phyloP scores from a whole-genome alignment of 2,888 invertebrate genomes.

The Agapostemon virescens region DNA sequence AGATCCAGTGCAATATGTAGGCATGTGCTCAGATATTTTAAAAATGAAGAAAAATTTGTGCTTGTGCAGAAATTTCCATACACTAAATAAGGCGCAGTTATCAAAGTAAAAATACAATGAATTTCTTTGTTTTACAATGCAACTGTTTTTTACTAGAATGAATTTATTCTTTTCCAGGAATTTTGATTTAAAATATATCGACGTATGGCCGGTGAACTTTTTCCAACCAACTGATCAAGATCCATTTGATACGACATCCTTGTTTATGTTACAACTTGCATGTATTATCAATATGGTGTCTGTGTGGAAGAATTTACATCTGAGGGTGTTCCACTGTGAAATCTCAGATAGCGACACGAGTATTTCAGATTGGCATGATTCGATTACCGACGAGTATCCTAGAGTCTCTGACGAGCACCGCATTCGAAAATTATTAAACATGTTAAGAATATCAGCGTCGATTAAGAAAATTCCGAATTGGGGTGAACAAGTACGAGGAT shows the following conservation, averaged over 20 bases:
- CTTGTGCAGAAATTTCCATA: conserved; percentile 94
- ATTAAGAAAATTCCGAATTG: conserved; percentile 87
- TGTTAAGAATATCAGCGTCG: conserved; percentile 92
- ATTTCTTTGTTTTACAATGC: conserved; percentile 15
- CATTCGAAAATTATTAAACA: conserved; percentile 88
- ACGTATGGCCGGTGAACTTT: conserved; percentile 98
- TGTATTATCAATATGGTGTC: conserved; percentile 96
- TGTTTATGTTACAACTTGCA: conserved; percentile 98
- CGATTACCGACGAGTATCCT: conserved; percentile 79
- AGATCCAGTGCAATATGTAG: conserved; percentile 87
- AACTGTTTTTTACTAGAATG: neutral
- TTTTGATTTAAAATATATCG: conserved; percentile 89
- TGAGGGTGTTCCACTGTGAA: conserved; percentile 93
- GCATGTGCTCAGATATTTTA: conserved; percentile 92
- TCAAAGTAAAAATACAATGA: conserved; percentile 82
- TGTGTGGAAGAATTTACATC: conserved; percentile 91
- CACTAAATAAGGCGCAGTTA: conserved; percentile 89
- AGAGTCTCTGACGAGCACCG: conserved; percentile 78
- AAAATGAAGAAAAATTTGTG: conserved; percentile 97
- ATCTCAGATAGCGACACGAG: conserved; percentile 77
- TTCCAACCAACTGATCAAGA: conserved; percentile 89
- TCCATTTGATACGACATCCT: conserved; percentile 93
- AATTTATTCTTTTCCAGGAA: conserved; percentile 80
- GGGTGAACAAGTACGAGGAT: conserved; percentile 82
- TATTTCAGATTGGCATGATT: conserved; percentile 79